Evolutionary conservation across 2,888 invertebrate species (phyloP), one percentile per base, ranked within the genome.

Genomic region (Scaptomyza flava): DNA sequence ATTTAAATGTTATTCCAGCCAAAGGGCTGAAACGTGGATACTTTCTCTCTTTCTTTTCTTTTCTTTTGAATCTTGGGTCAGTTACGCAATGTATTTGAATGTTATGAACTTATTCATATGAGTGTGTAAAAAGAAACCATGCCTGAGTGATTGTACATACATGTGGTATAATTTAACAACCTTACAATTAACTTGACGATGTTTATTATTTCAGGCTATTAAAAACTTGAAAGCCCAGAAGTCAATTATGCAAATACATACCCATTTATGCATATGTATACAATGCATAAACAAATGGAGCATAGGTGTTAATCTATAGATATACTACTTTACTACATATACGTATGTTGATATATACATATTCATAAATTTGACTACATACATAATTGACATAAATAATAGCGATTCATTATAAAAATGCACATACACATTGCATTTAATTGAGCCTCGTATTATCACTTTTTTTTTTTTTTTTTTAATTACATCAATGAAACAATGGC

Each of bases 131-230:
- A 58, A 47, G 17, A 41, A 34, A 57, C 42, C 54, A 58, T 58
- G 48, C 7, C 42, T 23, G 43, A 48, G 31, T 38, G 43, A 43
- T 47, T 53, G 67, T 38, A 11, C n/a, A 52, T 27, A 7, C 33
- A 20, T 9, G 11, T 30, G 9, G 54, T 52, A 52, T 52, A 68
- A 56, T 60, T 72, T 72, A 73, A 69, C 73, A 83, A 66, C 59
- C 79, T 70, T 2, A n/a, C 81, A 87, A 67, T 83, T 88, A 87
- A 82, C 81, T 83, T 61, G 65, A 51, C 63, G 67, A 65, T 68
- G 20, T 34, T 50, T 68, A 65, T 66, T 73, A 59, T 67, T 77
- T 59, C 60, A 57, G 50, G 56, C 43, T 56, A 17, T 57, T 46
- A 38, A 31, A 56, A 57, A 23, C 23, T 6, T 38, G 47, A 61